Base-by-base conservation (phyloP, 2,797 vertebrate genomes). In the Helicolenus hilgendorfi region DNA sequence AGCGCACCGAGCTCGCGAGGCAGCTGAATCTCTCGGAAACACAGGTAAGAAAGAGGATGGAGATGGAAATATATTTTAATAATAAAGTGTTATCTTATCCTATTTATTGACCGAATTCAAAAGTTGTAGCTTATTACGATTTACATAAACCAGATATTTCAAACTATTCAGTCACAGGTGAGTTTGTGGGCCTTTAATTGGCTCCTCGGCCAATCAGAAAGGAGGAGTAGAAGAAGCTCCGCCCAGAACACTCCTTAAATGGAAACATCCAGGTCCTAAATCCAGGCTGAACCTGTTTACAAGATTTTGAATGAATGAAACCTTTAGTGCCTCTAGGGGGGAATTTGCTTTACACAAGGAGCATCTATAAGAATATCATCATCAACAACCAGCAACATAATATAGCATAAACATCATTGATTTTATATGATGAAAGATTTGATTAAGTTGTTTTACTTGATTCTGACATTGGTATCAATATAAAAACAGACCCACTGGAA, bases 11-110 rank as follows among this genome's bases (percentile, higher is more conserved):
- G 88, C 93, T 99, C 72, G 98, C 99, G 0, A 91, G 98, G 55
- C 99, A 99, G 88, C 98, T 99, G 67, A 98, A 98, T 87, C 98
- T 99, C 45, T 99, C 99, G 0, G 99, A 99, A 91, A 99, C 98
- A 0, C 99, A 99, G 98, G 99, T 99, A 94, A 95, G 95, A 72
- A 22, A 3, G 55, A 4, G 26, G 18, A 27, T n/a, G 3, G 4
- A 11, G 14, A 14, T 4, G 15, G 18, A 15, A 3, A 41, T 41
- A 36, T 35, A 26, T 31, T 76, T 72, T 18, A 36, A 70, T 9
- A 5, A 7, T 62, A 58, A 53, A 65, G n/a, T 13, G 5, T 7
- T 26, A 2, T 6, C 58, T 2, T 9, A 7, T 10, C 1, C 11
- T 33, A n/a, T 49, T 62, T n/a, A 1, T 20, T 35, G 7, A 15